Base-by-base conservation (phyloP, 2,797 vertebrate genomes). In the Cryptoblepharus egeriae region DNA sequence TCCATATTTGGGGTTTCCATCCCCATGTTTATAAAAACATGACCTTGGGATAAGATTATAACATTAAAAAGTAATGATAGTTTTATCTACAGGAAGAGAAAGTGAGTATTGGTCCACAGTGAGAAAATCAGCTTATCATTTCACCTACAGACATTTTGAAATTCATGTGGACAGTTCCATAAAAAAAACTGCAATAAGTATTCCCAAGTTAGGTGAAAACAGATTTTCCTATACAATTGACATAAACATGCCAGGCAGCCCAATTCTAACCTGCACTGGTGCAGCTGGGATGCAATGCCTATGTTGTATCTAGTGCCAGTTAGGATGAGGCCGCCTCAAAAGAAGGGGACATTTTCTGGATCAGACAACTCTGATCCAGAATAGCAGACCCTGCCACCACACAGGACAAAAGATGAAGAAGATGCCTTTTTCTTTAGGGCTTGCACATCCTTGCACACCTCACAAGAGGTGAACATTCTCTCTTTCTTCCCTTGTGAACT, bases 131-230 rank as follows among this genome's bases (percentile, higher is more conserved):
- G 37, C 37, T 68, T 45, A 45, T 13, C 20, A n/a, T 35, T 60
- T 6, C 30, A 76, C 18, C 37, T 30, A 69, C 37, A 75, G 30
- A 8, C 6, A n/a, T 75, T 60, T 45, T 49, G 37, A 2, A 75
- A 75, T 67, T 18, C 12, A 68, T 42, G 32, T 68, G 22, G n/a
- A 28, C 9, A 82, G 39, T 13, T 57, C 37, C 22, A 68, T 58
- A 68, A 63, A 45, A 75, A 52, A 79, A 79, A 61, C 72, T 72
- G 42, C 58, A 72, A 63, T 28, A 71, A 49, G 7, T 8, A 68
- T 28, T 35, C 13, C 42, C 67, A 67, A 26, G 37, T 61, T 49
- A 63, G 30, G 28, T 52, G 30, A 15, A 39, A 80, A 42, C 30
- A 39, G 18, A 74, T 52, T 55, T 22, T 70, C 24, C 12, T 15